A percentile compares a stretch with the other conserved stretches of the same genome.
Evolutionary conservation across 2,888 invertebrate genomes (phyloP).

Genomic region (Pogonocherus hispidulus): DNA sequence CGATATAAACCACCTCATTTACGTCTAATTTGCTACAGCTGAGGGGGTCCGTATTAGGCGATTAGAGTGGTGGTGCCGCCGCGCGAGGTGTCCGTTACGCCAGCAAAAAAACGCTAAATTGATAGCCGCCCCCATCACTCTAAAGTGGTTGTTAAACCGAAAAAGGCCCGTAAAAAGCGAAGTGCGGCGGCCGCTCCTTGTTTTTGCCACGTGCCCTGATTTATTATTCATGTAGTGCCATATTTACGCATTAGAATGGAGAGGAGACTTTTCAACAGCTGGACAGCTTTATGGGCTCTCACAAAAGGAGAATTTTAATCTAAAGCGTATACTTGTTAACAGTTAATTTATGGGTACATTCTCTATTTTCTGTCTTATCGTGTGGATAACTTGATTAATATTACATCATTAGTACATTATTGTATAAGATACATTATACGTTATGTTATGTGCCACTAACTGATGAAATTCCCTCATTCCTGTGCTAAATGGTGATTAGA

Average conservation of each 20-base stretch:
- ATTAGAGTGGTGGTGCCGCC: constrained; percentile 50
- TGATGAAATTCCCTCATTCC: no score
- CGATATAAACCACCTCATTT: no score
- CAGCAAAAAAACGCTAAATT: constrained; percentile 62
- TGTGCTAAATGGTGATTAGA: no score
- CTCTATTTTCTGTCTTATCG: no score
- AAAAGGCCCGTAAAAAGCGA: constrained; percentile 56
- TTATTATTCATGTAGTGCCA: constrained; percentile 57
- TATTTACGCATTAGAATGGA: constrained; percentile 42
- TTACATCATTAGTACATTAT: no score
- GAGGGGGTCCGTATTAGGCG: constrained; percentile 18
- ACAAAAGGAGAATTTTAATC: neutral
- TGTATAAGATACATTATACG: no score
- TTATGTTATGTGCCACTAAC: no score
- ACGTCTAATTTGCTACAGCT: constrained; percentile 56
- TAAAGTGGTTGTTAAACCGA: constrained; percentile 64
- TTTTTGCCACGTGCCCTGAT: constrained; percentile 54
- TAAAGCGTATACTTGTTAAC: neutral
- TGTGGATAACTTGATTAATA: no score
- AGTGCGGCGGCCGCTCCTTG: constrained; percentile 53
- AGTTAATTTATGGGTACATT: no score
- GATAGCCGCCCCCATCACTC: constrained; percentile 64
- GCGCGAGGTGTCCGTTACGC: constrained; percentile 36
- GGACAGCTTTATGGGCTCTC: neutral
- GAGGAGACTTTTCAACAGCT: neutral